Percentiles rank a stretch among this genome's conserved stretches.
Evolutionary conservation across 2,797 vertebrate genomes (phyloP).

Genomic region (Muraenolepis orangiensis): DNA sequence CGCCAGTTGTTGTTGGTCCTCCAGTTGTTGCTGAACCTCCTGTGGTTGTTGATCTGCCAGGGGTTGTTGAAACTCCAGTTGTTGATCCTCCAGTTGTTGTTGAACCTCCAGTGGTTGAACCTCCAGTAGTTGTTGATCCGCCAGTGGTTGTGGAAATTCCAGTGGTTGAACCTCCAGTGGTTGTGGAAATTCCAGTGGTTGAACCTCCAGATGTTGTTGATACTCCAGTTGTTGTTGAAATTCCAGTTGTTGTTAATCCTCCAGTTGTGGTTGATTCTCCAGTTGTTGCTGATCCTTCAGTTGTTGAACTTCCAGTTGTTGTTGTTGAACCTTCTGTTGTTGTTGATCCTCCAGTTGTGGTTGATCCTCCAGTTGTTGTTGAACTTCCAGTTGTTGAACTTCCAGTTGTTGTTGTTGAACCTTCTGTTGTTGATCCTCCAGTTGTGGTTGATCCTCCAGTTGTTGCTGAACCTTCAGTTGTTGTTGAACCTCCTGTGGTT

Average conservation of each 20-base stretch:
- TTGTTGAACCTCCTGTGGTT: neutral
- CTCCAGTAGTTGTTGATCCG: neutral
- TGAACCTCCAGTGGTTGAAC: too few species aligned
- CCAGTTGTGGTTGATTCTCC: neutral
- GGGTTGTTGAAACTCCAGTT: neutral
- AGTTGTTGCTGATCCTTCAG: neutral
- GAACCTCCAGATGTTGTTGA: neutral
- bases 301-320: too few species aligned
- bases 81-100: too few species aligned
- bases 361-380: neutral
- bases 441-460: neutral
- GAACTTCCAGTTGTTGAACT: neutral
- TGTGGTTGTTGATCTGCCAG: neutral
- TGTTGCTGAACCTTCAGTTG: neutral
- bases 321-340: neutral
- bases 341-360: neutral
- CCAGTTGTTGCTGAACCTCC: neutral
- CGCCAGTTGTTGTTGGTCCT: neutral
- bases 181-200: neutral
- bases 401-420: neutral
- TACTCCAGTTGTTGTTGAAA: neutral
- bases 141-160: neutral
- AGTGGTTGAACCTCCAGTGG: neutral
- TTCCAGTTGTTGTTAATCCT: neutral
- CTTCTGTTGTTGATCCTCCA: neutral